Evolutionary conservation across 2,888 invertebrate species (phyloP).

Genomic region (Mechanitis mazaeus): DNA sequence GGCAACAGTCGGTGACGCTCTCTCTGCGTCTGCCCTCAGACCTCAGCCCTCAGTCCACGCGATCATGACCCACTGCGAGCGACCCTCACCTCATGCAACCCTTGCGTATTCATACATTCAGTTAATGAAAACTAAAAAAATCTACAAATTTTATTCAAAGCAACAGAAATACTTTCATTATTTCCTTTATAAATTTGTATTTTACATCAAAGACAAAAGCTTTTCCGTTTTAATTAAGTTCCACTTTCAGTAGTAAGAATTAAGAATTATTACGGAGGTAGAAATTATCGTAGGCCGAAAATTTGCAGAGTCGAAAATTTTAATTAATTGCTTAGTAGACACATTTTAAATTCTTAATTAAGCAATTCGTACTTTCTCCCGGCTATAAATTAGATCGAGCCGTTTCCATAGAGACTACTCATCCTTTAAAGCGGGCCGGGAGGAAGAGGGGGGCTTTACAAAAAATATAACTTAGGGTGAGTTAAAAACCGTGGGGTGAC

Average conservation of each 20-base stretch:
- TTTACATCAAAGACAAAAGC: slow-evolving; percentile 20
- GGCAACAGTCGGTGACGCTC: slow-evolving; percentile 49
- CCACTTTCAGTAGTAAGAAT: slow-evolving; percentile 38
- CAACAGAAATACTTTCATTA: background rate
- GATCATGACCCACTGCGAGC: slow-evolving; percentile 60
- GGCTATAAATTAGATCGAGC: slow-evolving; percentile 77
- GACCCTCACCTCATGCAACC: slow-evolving; percentile 54
- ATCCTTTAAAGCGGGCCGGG: slow-evolving; percentile 76
- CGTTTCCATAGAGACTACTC: slow-evolving; percentile 78
- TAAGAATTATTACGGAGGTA: slow-evolving; percentile 35
- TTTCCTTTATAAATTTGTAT: slow-evolving; percentile 12
- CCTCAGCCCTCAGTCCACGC: slow-evolving; percentile 33
- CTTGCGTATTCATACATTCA: slow-evolving; percentile 58
- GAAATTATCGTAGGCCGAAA: slow-evolving; percentile 46
- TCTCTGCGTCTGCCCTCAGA: slow-evolving; percentile 28
- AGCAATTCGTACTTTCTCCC: slow-evolving; percentile 76
- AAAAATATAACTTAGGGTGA: slow-evolving; percentile 78
- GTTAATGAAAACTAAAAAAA: slow-evolving; percentile 6
- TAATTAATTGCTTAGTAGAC: slow-evolving; percentile 73
- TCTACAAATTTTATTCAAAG: slow-evolving; percentile 29
- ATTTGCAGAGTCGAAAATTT: slow-evolving; percentile 57
- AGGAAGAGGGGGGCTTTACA: slow-evolving; percentile 63
- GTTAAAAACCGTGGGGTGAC: slow-evolving; percentile 77
- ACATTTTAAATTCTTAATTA: slow-evolving; percentile 77
- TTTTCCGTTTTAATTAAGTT: slow-evolving; percentile 52